These are phyloP conservation scores for Tetanocera ferruginea DNA, from an alignment of 2,888 invertebrate genomes.

Conservation along the genomic window DNA sequence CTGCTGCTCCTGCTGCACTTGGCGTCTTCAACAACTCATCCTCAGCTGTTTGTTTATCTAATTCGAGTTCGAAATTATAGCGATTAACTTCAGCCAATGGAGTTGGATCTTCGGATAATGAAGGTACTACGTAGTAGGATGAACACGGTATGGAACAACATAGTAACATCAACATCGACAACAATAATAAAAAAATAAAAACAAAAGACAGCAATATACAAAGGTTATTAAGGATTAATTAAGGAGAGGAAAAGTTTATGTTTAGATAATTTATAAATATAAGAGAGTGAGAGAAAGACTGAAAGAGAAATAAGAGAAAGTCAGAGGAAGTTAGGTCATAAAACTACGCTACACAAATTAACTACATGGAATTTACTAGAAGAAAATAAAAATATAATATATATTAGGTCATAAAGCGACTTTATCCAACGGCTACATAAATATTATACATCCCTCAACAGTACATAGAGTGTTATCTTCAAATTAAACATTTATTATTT, in stretches of 20 bases:
- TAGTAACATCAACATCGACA: conserved; percentile 40
- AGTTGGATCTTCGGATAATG: conserved; percentile 70
- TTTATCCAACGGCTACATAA: too few relatives aligned
- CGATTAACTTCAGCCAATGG: conserved; percentile 70
- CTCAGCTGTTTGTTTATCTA: conserved; percentile 55
- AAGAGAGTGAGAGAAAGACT: neutral
- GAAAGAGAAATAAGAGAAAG: conserved; percentile 34
- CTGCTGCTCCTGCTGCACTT: conserved; percentile 50
- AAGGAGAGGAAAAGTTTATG: neutral
- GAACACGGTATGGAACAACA: conserved; percentile 37
- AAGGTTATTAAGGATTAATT: neutral
- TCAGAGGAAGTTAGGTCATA: conserved; percentile 44
- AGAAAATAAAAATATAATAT: too few relatives aligned
- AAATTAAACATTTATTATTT: too few relatives aligned
- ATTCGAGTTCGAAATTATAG: conserved; percentile 68
- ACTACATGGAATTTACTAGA: too few relatives aligned
- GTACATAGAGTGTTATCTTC: too few relatives aligned
- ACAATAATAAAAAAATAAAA: conserved; percentile 33
- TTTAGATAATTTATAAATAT: too few relatives aligned
- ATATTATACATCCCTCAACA: too few relatives aligned
- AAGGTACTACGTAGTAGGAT: conserved; percentile 64
- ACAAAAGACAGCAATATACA: conserved; percentile 34
- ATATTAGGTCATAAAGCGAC: too few relatives aligned
- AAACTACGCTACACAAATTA: conserved; percentile 45
- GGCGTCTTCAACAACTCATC: conserved; percentile 62